Percentiles rank a stretch among this genome's conserved stretches.
phyloP scores from a whole-genome alignment of 2,113 vertebrate genomes.

The Protobothrops flavoviridis region DNA sequence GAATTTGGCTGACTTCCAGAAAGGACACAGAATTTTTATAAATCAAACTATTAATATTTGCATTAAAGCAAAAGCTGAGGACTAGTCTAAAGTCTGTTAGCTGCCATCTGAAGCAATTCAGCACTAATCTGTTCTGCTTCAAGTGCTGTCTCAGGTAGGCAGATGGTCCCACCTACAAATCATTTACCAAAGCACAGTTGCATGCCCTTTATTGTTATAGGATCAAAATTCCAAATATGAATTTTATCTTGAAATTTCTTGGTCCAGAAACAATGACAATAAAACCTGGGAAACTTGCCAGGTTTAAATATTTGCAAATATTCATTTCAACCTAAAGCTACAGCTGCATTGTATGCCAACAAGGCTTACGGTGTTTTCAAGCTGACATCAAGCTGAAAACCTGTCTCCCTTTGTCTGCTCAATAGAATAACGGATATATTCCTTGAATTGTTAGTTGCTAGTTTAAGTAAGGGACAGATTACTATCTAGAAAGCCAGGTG shows the following conservation, averaged over 20 bases:
- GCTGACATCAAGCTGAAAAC: background rate
- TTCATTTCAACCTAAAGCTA: background rate
- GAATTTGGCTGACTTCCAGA: background rate
- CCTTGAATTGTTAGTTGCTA: background rate
- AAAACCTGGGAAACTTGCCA: background rate
- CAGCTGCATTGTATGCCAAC: background rate
- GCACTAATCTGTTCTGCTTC: background rate
- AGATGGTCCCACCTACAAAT: background rate
- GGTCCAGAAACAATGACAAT: background rate
- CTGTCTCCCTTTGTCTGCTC: background rate
- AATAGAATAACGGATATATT: background rate
- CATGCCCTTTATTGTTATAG: background rate
- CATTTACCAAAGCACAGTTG: background rate
- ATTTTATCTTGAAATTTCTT: background rate
- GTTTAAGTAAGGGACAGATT: background rate
- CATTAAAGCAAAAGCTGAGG: background rate
- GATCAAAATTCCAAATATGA: background rate
- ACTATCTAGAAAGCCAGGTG: background rate
- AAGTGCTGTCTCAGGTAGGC: background rate
- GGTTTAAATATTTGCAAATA: background rate
- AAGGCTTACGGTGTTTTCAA: background rate
- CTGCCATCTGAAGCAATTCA: background rate
- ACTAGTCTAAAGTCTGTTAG: background rate
- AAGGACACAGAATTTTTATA: background rate
- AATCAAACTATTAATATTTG: background rate